Evolutionary conservation across 2,888 invertebrate genomes (phyloP), one percentile per base, ranked within the genome.

Genomic region (Nudaria mundana): DNA sequence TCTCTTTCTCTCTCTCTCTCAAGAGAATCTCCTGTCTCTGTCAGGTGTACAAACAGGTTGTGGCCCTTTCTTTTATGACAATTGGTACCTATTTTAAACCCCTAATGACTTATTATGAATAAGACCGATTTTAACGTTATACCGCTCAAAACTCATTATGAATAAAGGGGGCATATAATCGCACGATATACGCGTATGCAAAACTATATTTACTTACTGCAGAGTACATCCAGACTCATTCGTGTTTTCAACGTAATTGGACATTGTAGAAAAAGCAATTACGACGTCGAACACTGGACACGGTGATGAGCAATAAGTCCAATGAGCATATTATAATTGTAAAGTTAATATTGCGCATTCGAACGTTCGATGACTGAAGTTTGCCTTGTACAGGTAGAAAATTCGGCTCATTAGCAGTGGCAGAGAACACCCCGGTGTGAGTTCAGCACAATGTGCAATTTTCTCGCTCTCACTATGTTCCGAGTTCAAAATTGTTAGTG

Each of bases 331-430:
- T 23, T 24, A 34, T 20, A 37, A 38, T 53, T 47, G 46, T 48
- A 34, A 37, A 57, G 45, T 57, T 54, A 49, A 52, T 47, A 48
- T 48, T 41, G 47, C 38, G 41, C 39, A 34, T 49, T n/a, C n/a
- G n/a, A n/a, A n/a, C n/a, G 44, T 49, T 45, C 38, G 39, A 52
- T 44, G 25, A 16, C 37, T 31, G 22, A 25, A 26, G 16, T 15
- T 11, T 25, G 31, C 39, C 36, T 35, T 36, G 32, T 41, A 37
- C 36, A 16, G 28, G 37, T 43, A 24, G 14, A 32, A 38, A 47
- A 47, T 58, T 48, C 44, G 40, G 45, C 54, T 60, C 61, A 56
- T 58, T 58, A 58, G 47, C 49, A 44, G 51, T 44, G 59, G 41
- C 45, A 55, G 46, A 43, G 59, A 55, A 55, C 44, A 26, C 41